These are phyloP conservation scores for Hafferia zeledoni DNA, from an alignment of 2,797 vertebrate genomes.

Conservation along the genomic window DNA sequence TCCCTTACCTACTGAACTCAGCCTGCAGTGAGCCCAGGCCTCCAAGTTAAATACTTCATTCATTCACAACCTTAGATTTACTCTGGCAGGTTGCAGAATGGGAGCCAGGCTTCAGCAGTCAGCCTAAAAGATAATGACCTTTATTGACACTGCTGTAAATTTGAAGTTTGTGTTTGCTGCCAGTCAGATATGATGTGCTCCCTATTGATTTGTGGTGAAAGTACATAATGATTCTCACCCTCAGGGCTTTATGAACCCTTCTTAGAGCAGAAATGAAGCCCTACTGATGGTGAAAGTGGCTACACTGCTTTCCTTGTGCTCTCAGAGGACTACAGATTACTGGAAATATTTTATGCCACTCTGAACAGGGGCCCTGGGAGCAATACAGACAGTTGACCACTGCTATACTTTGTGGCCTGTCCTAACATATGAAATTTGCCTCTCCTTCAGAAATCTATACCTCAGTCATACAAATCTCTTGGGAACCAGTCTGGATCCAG, in stretches of 20 bases:
- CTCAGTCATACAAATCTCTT: constrained; percentile 36
- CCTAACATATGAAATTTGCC: constrained; percentile 49
- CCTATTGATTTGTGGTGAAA: background rate
- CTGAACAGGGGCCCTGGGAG: background rate
- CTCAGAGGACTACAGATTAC: background rate
- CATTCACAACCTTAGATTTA: constrained; percentile 19
- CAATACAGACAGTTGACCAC: constrained; percentile 12
- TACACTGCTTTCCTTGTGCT: background rate
- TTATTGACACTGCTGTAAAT: background rate
- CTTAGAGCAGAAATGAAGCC: background rate
- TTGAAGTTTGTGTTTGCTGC: background rate
- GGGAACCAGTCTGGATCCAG: constrained; percentile 34
- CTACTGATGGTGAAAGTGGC: background rate
- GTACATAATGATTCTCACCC: background rate
- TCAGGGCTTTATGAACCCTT: background rate
- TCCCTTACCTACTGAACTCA: background rate
- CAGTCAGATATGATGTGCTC: background rate
- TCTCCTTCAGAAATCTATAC: constrained; percentile 56
- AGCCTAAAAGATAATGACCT: background rate
- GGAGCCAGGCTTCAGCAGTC: background rate
- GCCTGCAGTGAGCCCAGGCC: background rate
- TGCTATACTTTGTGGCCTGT: constrained; percentile 27
- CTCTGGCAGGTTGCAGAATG: background rate
- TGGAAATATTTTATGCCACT: background rate
- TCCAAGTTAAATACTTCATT: background rate